Base-by-base conservation (phyloP, 1,140 invertebrate species). In the Calephelis virginiensis region DNA sequence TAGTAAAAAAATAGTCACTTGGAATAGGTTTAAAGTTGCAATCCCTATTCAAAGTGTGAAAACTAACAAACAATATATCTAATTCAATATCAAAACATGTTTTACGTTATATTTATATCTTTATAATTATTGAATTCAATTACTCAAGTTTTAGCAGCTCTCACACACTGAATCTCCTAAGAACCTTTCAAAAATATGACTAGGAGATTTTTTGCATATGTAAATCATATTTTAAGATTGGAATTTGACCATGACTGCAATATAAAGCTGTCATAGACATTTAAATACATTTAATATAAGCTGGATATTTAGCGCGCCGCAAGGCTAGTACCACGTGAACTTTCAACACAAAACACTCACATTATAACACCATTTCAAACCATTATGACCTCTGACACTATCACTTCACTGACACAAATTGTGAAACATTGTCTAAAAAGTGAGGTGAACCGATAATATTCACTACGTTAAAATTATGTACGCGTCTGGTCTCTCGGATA, bases 311-410 rank as follows among this genome's bases (percentile, higher is more conserved):
- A 74, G 73, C 69, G 67, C 68, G 74, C 61, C 65, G 76, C 85
- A 88, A 88, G 85, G 82, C 80, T 78, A 86, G 73, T 74, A 84
- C 78, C 75, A 79, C 80, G 80, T 76, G 75, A 77, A 68, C 50
- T 46, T 61, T 62, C 75, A 78, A 69, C 38, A 73, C 79, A 82
- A 78, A 75, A 81, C 78, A 72, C 61, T 67, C 67, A 77, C 71
- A 76, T 28, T 28, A 28, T 28, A 82, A 77, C 71, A 71, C 82
- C 84, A 88, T 85, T 83, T 77, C 70, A 77, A 73, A 76, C 74
- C 74, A 72, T 78, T 80, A 82, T 82, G 74, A 86, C 75, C 77
- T 82, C 78, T 82, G 78, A 80, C 82, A 87, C 82, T 72, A 67
- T 70, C 71, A 78, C 80, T 81, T 74, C 75, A 77, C 77, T 71